Evolutionary conservation across 1,140 invertebrate genomes (phyloP).

Genomic region (Drosophila rhopaloa): DNA sequence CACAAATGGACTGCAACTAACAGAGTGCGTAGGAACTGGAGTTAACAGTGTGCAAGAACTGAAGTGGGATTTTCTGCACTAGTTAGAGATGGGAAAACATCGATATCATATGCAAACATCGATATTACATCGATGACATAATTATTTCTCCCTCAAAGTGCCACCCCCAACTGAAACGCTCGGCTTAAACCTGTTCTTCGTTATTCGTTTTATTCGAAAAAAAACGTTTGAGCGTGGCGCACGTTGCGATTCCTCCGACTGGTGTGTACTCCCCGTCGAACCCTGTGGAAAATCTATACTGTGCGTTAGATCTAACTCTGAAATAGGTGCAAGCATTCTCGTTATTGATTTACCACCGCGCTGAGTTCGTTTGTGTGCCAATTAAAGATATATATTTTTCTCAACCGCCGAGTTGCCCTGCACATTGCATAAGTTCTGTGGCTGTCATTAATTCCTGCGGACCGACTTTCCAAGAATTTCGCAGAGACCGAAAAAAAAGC

Average conservation of each 20-base stretch:
- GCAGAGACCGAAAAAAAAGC: constrained; percentile 18
- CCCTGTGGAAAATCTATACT: constrained; percentile 36
- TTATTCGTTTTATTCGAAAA: constrained; percentile 42
- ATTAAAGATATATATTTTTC: constrained; percentile 26
- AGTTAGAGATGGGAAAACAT: too few species aligned
- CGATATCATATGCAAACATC: background rate
- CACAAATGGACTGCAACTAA: too few species aligned
- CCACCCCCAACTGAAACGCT: constrained; percentile 1
- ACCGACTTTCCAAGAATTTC: constrained; percentile 40
- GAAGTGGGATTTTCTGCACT: too few species aligned
- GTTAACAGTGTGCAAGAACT: too few species aligned
- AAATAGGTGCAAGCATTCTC: constrained; percentile 39
- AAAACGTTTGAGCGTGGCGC: constrained; percentile 52
- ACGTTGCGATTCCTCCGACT: constrained; percentile 37
- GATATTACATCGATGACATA: background rate
- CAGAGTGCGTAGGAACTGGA: too few species aligned
- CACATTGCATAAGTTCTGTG: constrained; percentile 67
- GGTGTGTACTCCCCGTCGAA: constrained; percentile 27
- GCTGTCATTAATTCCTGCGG: constrained; percentile 10
- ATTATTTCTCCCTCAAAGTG: too few species aligned
- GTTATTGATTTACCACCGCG: constrained; percentile 58
- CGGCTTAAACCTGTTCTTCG: constrained; percentile 53
- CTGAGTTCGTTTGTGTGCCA: constrained; percentile 17
- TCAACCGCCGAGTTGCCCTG: constrained; percentile 5
- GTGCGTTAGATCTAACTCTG: constrained; percentile 29